Evolutionary conservation across 2,888 invertebrate species (phyloP), one percentile per base, ranked within the genome.

Genomic region (Yponomeuta malinellus): DNA sequence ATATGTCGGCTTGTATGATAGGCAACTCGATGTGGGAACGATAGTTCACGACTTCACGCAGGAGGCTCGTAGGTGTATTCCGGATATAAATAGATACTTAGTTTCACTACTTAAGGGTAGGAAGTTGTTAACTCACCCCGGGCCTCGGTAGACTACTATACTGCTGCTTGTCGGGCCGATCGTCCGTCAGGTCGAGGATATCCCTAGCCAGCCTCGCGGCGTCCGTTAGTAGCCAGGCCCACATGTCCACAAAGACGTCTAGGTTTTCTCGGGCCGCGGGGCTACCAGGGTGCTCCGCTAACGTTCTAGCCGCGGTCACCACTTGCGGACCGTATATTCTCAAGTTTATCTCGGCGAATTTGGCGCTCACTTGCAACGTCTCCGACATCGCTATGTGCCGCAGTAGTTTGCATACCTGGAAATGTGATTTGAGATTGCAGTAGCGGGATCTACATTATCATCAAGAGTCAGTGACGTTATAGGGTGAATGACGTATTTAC

Each of bases 211-310:
- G 94, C 37, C 96, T 94, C 71, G 97, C 96, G n/a, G 98, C 96
- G 85, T 99, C 98, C 33, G 96, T 96, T 78, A 98, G 95, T 73
- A 98, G 93, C 93, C 97, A 97, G 81, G 98, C 97, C 96, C 98
- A 98, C 96, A 98, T 97, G 81, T 98, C 97, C 48, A 97, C 95
- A 84, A 98, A 98, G 75, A 97, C 97, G 90, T 99, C 98, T 71
- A 99, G 94, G 92, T 99, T 99, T 86, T 99, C 99, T 82, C 98
- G 96, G 75, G 98, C 98, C 76, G 98, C 98, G 87, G 98, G 96
- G 85, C 98, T 98, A 74, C 95, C 95, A 8, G 99, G 97, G 92
- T 98, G 96, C 78, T 96, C 95, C 73, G 97, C 97, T 74, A 99
- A 89, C 69, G 98, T 98, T 79, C 98, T 96, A 72, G 98, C 97